Conservation (phyloP, 2,113 vertebrate genomes). For the Circaetus gallicus region DNA sequence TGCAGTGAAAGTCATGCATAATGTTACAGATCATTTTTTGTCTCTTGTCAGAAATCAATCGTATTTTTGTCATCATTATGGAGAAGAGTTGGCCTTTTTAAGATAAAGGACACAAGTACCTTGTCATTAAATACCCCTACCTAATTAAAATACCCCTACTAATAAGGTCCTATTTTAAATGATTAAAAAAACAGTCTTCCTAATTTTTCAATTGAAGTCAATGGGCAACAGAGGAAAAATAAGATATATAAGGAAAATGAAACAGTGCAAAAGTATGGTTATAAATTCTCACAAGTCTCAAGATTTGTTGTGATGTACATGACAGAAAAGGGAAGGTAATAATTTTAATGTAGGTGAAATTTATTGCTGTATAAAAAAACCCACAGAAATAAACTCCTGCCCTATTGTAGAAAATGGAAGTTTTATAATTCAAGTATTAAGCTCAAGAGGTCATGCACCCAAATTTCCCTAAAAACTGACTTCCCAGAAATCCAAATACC, state of each 20-base stretch:
- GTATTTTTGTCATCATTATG: background rate
- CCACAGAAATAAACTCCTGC: background rate
- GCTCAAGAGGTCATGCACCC: background rate
- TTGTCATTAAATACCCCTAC: background rate
- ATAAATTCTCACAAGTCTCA: background rate
- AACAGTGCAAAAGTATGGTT: background rate
- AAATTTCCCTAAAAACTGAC: background rate
- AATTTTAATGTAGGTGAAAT: background rate
- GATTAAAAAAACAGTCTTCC: accelerated
- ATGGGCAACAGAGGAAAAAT: background rate
- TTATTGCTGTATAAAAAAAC: background rate
- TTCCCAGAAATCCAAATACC: background rate
- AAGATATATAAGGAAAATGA: background rate
- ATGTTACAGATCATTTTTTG: background rate
- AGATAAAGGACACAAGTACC: background rate
- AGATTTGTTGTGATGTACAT: background rate
- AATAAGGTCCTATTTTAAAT: background rate
- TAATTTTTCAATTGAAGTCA: background rate
- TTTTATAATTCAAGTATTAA: background rate
- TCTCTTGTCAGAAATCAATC: constrained; percentile 3
- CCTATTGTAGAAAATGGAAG: background rate
- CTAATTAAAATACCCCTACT: background rate
- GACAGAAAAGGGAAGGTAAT: background rate
- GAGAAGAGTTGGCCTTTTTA: background rate
- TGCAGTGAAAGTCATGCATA: background rate